Evolutionary conservation across 2,797 vertebrate genomes (phyloP), one percentile per base, ranked within the genome.

Genomic region (Sternotherus odoratus): DNA sequence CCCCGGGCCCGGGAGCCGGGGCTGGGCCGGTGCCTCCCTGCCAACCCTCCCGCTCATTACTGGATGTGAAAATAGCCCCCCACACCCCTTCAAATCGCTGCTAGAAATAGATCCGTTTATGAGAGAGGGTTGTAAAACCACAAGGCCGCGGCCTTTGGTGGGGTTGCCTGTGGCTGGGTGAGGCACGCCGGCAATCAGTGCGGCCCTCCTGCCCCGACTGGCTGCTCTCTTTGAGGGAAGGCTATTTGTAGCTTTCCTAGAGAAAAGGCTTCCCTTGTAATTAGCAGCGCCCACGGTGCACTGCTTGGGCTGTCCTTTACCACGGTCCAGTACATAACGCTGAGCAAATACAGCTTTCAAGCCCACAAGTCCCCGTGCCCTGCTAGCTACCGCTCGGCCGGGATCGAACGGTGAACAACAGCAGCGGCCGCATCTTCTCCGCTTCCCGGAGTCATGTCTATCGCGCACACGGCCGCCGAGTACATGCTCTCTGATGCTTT

Each of bases 401-500:
- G 36, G 77, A 36, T 49, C 72, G 11, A 86, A 80, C 0, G 0
- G 6, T 69, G 49, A 72, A 63, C 63, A 48, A 50, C 50, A 21
- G 4, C 15, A 60, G 83, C 79, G 48, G n/a, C 3, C 0, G 1
- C 7, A 13, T 69, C 89, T 66, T 79, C 30, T 79, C 8, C 60
- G 23, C 51, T 82, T 82, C 82, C 50, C n/a, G 60, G 33, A 49
- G 91, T 7, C 87, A 99, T 99, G 99, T 99, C 99, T 0, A 99
- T 99, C 3, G 99, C 99, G 4, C 98, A 98, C 95, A 97, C 98
- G 0, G 99, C 99, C 0, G 99, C 99, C 0, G 99, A 99, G 97
- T 99, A 99, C 96, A 99, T 99, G 98, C 98, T 99, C 87, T 99
- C 99, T 0, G 99, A 99, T 54, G 99, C 99, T 87, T 98, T 99